phyloP scores from a whole-genome alignment of 2,888 invertebrate genomes.

The Lycocerus yunnanus region DNA sequence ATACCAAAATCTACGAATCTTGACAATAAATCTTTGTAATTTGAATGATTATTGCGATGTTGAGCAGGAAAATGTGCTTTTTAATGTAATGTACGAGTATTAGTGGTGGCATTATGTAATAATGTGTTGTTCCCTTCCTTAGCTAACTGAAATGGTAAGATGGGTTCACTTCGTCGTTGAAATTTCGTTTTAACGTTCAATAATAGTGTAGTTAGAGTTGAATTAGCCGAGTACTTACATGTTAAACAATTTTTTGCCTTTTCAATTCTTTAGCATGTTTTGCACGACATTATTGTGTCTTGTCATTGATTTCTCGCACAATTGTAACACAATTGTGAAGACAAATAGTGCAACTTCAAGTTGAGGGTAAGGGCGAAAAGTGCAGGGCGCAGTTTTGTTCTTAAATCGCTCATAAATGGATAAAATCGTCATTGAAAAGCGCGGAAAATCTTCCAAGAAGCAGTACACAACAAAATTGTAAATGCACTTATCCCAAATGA shows the following conservation, averaged over 20 bases:
- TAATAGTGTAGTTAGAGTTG: background rate
- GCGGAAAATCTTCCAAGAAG: too few relatives aligned
- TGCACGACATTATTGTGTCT: background rate
- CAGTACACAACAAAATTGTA: too few relatives aligned
- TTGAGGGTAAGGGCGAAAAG: too few relatives aligned
- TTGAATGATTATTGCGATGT: background rate
- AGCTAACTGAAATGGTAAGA: conserved; percentile 55
- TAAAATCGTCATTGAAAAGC: too few relatives aligned
- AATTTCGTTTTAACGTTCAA: background rate
- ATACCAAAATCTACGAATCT: background rate
- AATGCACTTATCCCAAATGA: too few relatives aligned
- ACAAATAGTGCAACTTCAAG: too few relatives aligned
- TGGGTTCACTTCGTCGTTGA: conserved; percentile 18
- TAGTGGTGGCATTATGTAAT: conserved; percentile 17
- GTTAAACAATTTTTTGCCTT: background rate
- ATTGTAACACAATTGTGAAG: too few relatives aligned
- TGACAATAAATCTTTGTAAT: background rate
- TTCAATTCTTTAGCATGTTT: background rate
- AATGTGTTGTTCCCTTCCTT: conserved; percentile 41
- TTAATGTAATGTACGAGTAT: background rate
- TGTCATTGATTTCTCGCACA: background rate
- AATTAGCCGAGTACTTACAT: background rate
- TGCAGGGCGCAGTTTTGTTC: too few relatives aligned
- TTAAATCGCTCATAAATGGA: too few relatives aligned
- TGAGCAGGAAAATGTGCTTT: background rate